Evolutionary conservation across 2,888 invertebrate species (phyloP).

Genomic region (Ceriagrion tenellum): DNA sequence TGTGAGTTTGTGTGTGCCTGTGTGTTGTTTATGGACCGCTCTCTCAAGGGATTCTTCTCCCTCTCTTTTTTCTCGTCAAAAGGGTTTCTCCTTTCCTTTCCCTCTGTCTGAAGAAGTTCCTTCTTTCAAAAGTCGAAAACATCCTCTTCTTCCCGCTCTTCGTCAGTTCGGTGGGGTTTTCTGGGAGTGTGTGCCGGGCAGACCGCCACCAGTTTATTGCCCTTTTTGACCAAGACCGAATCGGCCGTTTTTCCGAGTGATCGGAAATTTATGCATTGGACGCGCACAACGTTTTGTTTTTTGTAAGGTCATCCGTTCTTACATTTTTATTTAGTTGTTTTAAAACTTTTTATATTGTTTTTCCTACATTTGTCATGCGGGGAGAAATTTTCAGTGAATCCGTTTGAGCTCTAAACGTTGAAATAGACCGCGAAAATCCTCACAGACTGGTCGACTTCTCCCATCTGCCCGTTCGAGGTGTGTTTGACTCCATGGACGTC

Average conservation of each 20-base stretch:
- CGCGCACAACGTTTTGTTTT: not conserved
- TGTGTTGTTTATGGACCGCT: constrained; percentile 20
- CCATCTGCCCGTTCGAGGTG: not conserved
- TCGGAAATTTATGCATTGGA: too few species aligned
- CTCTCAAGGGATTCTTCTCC: not conserved
- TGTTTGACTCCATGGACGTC: not conserved
- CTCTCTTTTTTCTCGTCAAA: not conserved
- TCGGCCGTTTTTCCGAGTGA: too few species aligned
- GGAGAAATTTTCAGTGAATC: not conserved
- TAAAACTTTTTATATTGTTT: not conserved
- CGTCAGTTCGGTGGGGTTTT: not conserved
- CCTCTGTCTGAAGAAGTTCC: not conserved
- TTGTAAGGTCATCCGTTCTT: not conserved
- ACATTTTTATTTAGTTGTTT: not conserved
- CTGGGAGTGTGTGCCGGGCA: not conserved
- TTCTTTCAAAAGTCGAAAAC: not conserved
- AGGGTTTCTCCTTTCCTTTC: not conserved
- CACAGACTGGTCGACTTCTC: not conserved
- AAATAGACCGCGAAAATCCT: not conserved
- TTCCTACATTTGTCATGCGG: not conserved
- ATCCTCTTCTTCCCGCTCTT: not conserved
- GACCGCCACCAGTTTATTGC: too few species aligned
- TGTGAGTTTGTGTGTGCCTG: not conserved
- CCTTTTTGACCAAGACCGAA: too few species aligned
- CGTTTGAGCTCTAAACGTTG: not conserved